Conservation (phyloP, 2,797 vertebrate species). For the Bradypodion pumilum region DNA sequence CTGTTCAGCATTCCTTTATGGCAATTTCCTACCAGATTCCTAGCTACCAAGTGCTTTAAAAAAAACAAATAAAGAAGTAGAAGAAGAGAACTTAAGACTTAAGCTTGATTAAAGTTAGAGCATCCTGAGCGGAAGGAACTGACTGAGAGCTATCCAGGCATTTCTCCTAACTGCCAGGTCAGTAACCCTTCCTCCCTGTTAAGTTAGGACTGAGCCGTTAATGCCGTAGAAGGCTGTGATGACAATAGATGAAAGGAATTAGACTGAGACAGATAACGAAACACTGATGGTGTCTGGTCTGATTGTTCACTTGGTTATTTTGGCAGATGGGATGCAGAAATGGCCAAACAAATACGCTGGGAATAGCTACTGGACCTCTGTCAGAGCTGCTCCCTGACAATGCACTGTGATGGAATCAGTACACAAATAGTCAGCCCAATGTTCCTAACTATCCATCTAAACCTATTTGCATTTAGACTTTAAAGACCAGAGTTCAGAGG, state of each 20-base stretch:
- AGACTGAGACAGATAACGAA: constrained; percentile 52
- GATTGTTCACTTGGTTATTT: constrained; percentile 52
- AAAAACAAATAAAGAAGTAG: too few relatives aligned
- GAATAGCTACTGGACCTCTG: constrained; percentile 47
- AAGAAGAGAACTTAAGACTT: constrained; percentile 29
- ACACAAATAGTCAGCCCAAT: constrained; percentile 35
- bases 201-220: constrained; percentile 45
- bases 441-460: constrained; percentile 30
- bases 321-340: constrained; percentile 38
- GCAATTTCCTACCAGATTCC: neutral
- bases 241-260: constrained; percentile 45
- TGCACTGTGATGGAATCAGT: constrained; percentile 64
- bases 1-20: neutral
- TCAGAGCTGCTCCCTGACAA: constrained; percentile 52
- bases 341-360: constrained; percentile 38
- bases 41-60: constrained; percentile 5
- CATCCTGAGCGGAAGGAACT: constrained; percentile 13
- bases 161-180: neutral
- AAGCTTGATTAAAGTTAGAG: constrained; percentile 34
- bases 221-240: constrained; percentile 47
- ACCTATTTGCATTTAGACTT: constrained; percentile 35
- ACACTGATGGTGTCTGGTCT: constrained; percentile 41
- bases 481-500: constrained; percentile 23
- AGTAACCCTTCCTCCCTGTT: constrained; percentile 49
- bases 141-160: constrained; percentile 12